phyloP scores from a whole-genome alignment of 1,140 invertebrate genomes.

The Calephelis nemesis region DNA sequence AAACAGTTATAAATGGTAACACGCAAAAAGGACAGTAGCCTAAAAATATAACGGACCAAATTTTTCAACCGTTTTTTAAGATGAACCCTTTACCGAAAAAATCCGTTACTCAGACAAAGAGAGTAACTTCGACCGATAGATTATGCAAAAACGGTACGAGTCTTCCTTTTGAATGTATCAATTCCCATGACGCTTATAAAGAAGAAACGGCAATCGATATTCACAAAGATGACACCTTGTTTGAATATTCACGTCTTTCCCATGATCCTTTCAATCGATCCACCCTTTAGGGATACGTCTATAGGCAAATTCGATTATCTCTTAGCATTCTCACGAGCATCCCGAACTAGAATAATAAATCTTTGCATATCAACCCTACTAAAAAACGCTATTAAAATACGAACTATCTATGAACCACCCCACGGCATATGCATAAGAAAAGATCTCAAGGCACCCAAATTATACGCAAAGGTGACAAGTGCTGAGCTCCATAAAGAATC shows the following conservation, averaged over 20 bases:
- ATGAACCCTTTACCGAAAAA: slow-evolving; percentile 64
- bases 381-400: slow-evolving; percentile 74
- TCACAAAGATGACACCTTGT: slow-evolving; percentile 77
- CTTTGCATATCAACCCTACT: slow-evolving; percentile 71
- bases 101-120: slow-evolving; percentile 66
- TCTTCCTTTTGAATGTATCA: slow-evolving; percentile 74
- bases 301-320: slow-evolving; percentile 79
- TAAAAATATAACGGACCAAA: slow-evolving; percentile 62
- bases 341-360: slow-evolving; percentile 68
- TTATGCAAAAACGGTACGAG: slow-evolving; percentile 70
- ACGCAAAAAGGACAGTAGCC: slow-evolving; percentile 45
- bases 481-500: slow-evolving; percentile 49
- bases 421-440: slow-evolving; percentile 72
- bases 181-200: slow-evolving; percentile 71
- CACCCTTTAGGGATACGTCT: slow-evolving; percentile 48
- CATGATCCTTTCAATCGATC: slow-evolving; percentile 62
- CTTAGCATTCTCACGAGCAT: slow-evolving; percentile 71
- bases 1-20: slow-evolving; percentile 17
- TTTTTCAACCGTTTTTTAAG: slow-evolving; percentile 63
- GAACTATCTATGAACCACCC: slow-evolving; percentile 69
- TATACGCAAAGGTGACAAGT: slow-evolving; percentile 75
- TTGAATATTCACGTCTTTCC: slow-evolving; percentile 77
- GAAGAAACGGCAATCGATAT: slow-evolving; percentile 70
- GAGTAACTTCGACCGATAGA: slow-evolving; percentile 53
- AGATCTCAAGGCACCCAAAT: slow-evolving; percentile 66